These are phyloP conservation scores for Cochlearius cochlearius DNA, from an alignment of 2,113 vertebrate species.

Conservation along the genomic window DNA sequence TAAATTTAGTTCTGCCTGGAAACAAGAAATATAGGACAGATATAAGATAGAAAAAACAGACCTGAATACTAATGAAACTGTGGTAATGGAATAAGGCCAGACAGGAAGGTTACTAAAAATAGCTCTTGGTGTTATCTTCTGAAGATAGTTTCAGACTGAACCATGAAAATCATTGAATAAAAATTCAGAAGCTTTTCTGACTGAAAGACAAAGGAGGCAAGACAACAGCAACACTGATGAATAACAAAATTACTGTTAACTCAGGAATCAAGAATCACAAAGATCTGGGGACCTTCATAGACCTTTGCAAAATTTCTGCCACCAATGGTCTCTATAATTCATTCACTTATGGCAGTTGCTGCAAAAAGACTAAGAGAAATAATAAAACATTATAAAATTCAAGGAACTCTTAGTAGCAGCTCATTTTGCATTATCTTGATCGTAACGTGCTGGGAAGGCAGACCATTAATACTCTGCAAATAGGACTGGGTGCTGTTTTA, in stretches of 20 bases:
- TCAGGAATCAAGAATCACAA: not conserved
- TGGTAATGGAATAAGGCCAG: not conserved
- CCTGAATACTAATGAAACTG: not conserved
- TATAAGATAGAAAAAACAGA: not conserved
- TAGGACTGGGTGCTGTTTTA: constrained; percentile 54
- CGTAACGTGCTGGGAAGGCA: constrained; percentile 1
- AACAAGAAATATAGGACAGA: not conserved
- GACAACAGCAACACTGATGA: not conserved
- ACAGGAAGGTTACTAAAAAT: not conserved
- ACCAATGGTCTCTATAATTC: not conserved
- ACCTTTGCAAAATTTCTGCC: not conserved
- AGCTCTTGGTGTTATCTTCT: not conserved
- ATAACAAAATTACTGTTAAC: not conserved
- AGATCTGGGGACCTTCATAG: not conserved
- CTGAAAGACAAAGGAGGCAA: not conserved
- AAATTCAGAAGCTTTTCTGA: not conserved
- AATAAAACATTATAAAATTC: not conserved
- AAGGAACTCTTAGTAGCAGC: not conserved
- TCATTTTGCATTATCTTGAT: constrained; percentile 30
- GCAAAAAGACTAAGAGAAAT: not conserved
- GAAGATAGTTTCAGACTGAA: not conserved
- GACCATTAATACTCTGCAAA: constrained; percentile 28
- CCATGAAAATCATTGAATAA: not conserved
- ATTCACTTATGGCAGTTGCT: not conserved
- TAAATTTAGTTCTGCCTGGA: not conserved